Evolutionary conservation across 2,113 vertebrate species (phyloP).

Genomic region (Elaphurus davidianus): DNA sequence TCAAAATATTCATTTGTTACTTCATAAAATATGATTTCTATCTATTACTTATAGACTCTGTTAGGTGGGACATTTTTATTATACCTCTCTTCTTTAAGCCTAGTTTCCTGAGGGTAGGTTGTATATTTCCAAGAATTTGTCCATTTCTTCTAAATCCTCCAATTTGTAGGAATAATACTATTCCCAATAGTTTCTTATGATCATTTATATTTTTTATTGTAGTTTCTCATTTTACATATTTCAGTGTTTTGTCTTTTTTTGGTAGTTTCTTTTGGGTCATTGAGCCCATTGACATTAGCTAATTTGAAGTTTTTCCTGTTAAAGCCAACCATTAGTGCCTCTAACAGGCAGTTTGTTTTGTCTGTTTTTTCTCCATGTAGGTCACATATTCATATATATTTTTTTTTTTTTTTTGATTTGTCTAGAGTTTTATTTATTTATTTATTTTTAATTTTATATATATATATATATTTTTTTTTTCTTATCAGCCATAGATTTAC

Average conservation of each 20-base stretch:
- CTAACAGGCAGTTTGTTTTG: neutral
- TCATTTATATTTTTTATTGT: neutral
- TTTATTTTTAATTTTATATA: too few relatives aligned
- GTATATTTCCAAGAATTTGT: neutral
- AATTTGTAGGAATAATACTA: neutral
- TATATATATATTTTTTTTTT: too few relatives aligned
- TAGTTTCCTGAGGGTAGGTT: neutral
- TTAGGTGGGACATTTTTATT: neutral
- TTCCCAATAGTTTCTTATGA: neutral
- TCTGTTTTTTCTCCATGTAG: neutral
- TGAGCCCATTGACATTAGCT: neutral
- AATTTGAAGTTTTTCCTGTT: neutral
- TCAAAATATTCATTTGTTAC: neutral
- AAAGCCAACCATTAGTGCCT: neutral
- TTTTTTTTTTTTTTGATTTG: too few relatives aligned
- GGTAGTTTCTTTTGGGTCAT: neutral
- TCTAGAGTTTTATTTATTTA: too few relatives aligned
- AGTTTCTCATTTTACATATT: neutral
- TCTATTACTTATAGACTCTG: neutral
- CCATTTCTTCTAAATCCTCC: neutral
- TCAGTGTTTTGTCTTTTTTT: neutral
- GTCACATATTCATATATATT: neutral
- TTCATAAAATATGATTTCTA: neutral
- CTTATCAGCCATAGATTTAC: too few relatives aligned
- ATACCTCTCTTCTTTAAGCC: neutral